Conservation (phyloP, 2,888 invertebrate species). For the Geophilus truncorum region DNA sequence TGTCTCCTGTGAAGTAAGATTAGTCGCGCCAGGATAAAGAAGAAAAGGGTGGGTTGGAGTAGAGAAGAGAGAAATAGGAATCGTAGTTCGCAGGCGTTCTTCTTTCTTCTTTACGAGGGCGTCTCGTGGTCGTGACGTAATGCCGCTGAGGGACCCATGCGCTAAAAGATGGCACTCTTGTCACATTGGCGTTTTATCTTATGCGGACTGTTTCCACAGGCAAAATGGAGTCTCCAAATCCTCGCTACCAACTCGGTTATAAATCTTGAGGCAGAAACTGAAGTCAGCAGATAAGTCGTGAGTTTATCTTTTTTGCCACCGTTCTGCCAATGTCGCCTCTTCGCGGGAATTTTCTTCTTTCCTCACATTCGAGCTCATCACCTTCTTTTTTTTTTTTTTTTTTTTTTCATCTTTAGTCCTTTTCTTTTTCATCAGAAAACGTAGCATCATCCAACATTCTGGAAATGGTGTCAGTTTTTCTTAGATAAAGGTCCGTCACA, state of each 20-base stretch:
- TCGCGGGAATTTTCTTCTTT: neutral
- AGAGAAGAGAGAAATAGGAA: neutral
- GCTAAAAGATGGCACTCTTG: slow-evolving; percentile 10
- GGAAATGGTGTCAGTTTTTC: neutral
- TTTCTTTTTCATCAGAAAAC: neutral
- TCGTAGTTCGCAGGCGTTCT: neutral
- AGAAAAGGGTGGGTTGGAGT: neutral
- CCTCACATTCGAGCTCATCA: neutral
- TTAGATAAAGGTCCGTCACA: neutral
- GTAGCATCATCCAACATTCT: neutral
- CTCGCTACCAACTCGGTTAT: neutral
- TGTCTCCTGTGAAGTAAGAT: neutral
- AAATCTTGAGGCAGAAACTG: neutral
- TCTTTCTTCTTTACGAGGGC: neutral
- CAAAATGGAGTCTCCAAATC: slow-evolving; percentile 10
- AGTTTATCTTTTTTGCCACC: slow-evolving; percentile 9
- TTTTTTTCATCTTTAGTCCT: neutral
- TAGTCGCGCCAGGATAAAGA: neutral
- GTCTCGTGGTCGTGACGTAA: neutral
- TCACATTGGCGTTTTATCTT: slow-evolving; percentile 10
- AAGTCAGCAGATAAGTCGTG: slow-evolving; percentile 4
- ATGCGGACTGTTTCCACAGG: slow-evolving; percentile 8
- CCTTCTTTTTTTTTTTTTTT: too few relatives aligned
- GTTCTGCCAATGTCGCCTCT: neutral
- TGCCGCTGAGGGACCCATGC: neutral